Conservation (phyloP, 2,797 vertebrate genomes). For the Gastrophryne carolinensis region DNA sequence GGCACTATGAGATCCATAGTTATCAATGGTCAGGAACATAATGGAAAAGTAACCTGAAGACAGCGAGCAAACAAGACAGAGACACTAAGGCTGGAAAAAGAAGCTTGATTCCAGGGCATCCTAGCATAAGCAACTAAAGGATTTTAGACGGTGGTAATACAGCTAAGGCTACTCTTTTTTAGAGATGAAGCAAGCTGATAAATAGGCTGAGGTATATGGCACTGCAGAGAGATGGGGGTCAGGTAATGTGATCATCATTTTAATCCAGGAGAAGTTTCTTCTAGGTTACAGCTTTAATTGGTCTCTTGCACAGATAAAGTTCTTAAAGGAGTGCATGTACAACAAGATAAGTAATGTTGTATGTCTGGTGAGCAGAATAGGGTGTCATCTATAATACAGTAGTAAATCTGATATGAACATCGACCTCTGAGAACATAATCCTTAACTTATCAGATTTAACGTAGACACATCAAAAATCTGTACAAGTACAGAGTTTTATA, state of each 20-base stretch:
- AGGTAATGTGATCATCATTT: slow-evolving; percentile 19
- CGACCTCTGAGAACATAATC: background rate
- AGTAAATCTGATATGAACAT: background rate
- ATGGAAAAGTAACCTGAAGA: background rate
- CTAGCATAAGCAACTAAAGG: background rate
- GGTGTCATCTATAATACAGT: background rate
- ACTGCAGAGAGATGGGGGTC: background rate
- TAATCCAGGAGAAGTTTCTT: background rate
- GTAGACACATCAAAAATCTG: background rate
- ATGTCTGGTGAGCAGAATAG: background rate
- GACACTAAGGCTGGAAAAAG: background rate
- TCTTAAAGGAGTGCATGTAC: background rate
- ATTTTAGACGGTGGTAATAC: background rate
- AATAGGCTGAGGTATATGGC: background rate
- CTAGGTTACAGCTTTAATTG: background rate
- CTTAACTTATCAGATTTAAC: background rate
- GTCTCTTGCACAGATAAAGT: background rate
- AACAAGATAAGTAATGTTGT: slow-evolving; percentile 2
- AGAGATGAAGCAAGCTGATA: background rate
- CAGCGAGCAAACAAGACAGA: background rate
- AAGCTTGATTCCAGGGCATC: background rate
- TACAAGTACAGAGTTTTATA: too few species aligned
- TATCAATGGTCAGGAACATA: background rate
- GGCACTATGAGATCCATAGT: slow-evolving; percentile 2
- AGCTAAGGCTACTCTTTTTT: background rate